These are phyloP conservation scores for Brachionus paranguensis DNA, from an alignment of 1,140 invertebrate species.

Conservation along the genomic window DNA sequence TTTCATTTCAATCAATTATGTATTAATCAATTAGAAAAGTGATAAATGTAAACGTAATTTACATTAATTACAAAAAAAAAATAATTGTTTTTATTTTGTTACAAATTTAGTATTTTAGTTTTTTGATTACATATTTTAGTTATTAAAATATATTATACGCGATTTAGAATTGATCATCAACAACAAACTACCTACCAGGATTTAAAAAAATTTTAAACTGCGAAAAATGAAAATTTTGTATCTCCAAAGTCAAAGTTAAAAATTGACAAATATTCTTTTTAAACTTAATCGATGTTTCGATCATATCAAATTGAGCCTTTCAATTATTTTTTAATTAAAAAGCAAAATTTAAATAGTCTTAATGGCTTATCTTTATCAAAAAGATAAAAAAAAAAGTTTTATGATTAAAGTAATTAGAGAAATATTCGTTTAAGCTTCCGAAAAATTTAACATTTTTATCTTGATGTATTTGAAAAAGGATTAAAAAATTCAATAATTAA, in stretches of 20 bases:
- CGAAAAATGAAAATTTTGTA: not conserved
- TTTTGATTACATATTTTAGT: too few species aligned
- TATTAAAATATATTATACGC: too few species aligned
- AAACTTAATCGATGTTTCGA: not conserved
- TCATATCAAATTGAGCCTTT: not conserved
- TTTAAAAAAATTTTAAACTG: too few species aligned
- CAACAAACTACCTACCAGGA: too few species aligned
- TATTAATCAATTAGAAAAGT: too few species aligned
- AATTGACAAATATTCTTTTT: not conserved
- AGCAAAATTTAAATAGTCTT: not conserved
- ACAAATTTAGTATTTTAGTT: too few species aligned
- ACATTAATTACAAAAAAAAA: too few species aligned
- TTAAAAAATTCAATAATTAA: not conserved
- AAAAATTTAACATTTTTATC: not conserved
- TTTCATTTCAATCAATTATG: too few species aligned
- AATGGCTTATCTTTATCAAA: not conserved
- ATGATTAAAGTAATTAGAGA: not conserved
- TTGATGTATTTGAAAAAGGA: not conserved
- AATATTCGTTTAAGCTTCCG: not conserved
- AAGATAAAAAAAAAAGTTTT: not conserved
- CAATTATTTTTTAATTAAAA: not conserved
- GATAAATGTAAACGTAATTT: too few species aligned
- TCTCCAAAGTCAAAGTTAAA: not conserved
- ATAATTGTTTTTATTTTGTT: too few species aligned
- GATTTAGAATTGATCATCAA: too few species aligned